phyloP scores from a whole-genome alignment of 2,888 invertebrate genomes.

The Oligia fasciuncula region DNA sequence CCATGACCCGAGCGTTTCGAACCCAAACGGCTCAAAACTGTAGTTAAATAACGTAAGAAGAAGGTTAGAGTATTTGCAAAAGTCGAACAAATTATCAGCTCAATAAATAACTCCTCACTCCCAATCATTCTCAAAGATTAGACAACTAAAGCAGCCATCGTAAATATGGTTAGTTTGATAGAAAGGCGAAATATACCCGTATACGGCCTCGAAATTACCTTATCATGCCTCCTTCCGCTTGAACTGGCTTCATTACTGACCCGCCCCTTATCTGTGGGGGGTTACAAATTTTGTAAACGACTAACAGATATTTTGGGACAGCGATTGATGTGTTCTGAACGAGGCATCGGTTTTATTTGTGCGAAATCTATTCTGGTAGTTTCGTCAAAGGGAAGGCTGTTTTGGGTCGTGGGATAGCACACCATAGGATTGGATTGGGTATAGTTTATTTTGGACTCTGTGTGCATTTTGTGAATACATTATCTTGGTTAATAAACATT shows the following conservation, averaged over 20 bases:
- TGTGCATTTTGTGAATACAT: not conserved
- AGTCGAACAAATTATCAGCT: not conserved
- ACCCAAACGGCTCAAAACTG: not conserved
- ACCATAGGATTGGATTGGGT: not conserved
- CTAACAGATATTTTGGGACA: slow-evolving; percentile 70
- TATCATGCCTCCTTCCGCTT: slow-evolving; percentile 76
- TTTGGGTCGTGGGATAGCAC: not conserved
- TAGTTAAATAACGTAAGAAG: too few species aligned
- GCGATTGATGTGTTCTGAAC: slow-evolving; percentile 69
- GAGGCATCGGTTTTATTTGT: slow-evolving; percentile 54
- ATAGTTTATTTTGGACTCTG: not conserved
- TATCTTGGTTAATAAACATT: not conserved
- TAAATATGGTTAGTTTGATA: slow-evolving; percentile 54
- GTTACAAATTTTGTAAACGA: slow-evolving; percentile 75
- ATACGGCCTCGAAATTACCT: slow-evolving; percentile 66
- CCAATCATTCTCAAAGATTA: slow-evolving; percentile 33
- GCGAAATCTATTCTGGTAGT: slow-evolving; percentile 29
- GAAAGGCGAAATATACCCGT: slow-evolving; percentile 59
- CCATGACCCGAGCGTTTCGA: not conserved
- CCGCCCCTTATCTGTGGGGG: slow-evolving; percentile 71
- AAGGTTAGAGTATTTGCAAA: not conserved
- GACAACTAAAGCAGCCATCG: slow-evolving; percentile 24
- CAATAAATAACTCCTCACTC: slow-evolving; percentile 12
- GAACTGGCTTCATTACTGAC: slow-evolving; percentile 77
- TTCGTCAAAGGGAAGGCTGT: not conserved